phyloP scores from a whole-genome alignment of 2,888 invertebrate genomes.

The Pristionchus maxplancki region DNA sequence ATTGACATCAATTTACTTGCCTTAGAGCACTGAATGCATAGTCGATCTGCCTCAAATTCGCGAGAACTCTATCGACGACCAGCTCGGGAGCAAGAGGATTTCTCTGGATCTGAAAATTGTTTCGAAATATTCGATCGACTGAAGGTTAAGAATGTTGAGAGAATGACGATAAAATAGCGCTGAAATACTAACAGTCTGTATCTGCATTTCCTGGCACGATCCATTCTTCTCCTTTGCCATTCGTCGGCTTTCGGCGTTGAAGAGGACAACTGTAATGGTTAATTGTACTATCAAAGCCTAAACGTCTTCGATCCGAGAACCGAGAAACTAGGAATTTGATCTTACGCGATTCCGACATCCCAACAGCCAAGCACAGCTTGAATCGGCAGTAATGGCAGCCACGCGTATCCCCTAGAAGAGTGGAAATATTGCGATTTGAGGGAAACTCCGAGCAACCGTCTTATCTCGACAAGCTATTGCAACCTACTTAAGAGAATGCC shows the following conservation, averaged over 20 bases:
- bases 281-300: background rate
- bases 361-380: background rate
- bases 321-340: background rate
- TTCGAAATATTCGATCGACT: background rate
- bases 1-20: too few species aligned
- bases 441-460: too few species aligned
- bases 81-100: background rate
- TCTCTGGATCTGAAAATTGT: background rate
- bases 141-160: too few species aligned
- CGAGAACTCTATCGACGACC: background rate
- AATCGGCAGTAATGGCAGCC: background rate
- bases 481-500: too few species aligned
- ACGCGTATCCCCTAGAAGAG: background rate
- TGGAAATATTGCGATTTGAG: background rate
- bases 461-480: too few species aligned
- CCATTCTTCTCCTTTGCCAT: background rate
- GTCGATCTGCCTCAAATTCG: background rate
- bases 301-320: background rate
- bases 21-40: background rate
- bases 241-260: background rate
- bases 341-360: background rate
- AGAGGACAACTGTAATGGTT: background rate
- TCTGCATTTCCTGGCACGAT: background rate
- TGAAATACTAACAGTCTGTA: background rate
- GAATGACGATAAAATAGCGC: too few species aligned